phyloP scores from a whole-genome alignment of 2,797 vertebrate species.

The Crenuchus spilurus region DNA sequence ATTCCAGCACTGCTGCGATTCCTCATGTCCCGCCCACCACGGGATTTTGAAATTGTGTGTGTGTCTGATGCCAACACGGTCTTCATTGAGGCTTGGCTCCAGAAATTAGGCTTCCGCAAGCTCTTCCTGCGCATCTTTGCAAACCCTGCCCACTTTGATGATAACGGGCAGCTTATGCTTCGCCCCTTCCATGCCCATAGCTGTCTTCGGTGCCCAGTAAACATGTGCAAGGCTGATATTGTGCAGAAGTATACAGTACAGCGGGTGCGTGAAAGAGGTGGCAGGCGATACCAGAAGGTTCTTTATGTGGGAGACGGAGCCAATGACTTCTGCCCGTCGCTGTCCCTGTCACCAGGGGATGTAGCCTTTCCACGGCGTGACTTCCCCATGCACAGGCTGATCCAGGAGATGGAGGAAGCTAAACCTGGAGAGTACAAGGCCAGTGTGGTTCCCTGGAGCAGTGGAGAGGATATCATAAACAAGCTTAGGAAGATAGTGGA shows the following conservation, averaged over 20 bases:
- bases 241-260: slow-evolving; percentile 86
- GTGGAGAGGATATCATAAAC: slow-evolving; percentile 81
- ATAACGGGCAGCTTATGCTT: slow-evolving; percentile 83
- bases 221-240: slow-evolving; percentile 95
- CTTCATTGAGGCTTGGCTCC: slow-evolving; percentile 87
- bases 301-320: slow-evolving; percentile 94
- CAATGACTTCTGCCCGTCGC: slow-evolving; percentile 93
- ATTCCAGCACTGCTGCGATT: slow-evolving; percentile 88
- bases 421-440: slow-evolving; percentile 86
- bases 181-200: slow-evolving; percentile 90
- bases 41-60: slow-evolving; percentile 89
- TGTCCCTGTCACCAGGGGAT: slow-evolving; percentile 78
- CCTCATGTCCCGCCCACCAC: slow-evolving; percentile 80
- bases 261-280: slow-evolving; percentile 81
- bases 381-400: slow-evolving; percentile 92
- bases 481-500: slow-evolving; percentile 83
- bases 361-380: slow-evolving; percentile 87
- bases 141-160: slow-evolving; percentile 88
- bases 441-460: slow-evolving; percentile 88
- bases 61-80: slow-evolving; percentile 93
- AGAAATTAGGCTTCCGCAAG: slow-evolving; percentile 74
- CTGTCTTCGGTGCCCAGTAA: slow-evolving; percentile 87
- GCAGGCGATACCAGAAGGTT: slow-evolving; percentile 83
- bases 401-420: slow-evolving; percentile 83
- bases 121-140: slow-evolving; percentile 90